Evolutionary conservation across 2,797 vertebrate species (phyloP).

Genomic region (Morus bassanus): DNA sequence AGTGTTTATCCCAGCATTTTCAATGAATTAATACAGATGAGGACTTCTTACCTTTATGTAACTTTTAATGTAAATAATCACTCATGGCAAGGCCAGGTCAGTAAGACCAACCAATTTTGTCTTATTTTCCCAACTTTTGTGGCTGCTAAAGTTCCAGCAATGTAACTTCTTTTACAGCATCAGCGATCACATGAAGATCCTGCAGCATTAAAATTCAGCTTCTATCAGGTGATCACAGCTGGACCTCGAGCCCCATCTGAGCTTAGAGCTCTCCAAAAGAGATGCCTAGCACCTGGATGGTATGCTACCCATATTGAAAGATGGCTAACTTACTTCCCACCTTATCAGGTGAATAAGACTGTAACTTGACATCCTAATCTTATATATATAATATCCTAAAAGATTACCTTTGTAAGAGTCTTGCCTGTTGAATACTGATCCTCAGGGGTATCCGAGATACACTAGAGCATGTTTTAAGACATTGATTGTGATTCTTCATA

Average conservation of each 20-base stretch:
- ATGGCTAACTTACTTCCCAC: conserved; percentile 90
- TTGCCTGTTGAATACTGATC: neutral
- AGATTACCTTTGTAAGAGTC: neutral
- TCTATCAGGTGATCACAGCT: conserved; percentile 94
- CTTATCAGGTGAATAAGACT: conserved; percentile 83
- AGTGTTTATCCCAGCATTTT: neutral
- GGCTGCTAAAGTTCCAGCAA: neutral
- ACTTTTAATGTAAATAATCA: neutral
- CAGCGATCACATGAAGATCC: conserved; percentile 93
- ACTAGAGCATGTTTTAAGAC: neutral
- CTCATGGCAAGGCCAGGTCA: neutral
- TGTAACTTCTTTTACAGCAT: conserved; percentile 77
- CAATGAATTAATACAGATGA: neutral
- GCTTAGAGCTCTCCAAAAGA: conserved; percentile 88
- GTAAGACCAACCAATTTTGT: neutral
- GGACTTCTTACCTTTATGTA: neutral
- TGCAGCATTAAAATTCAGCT: conserved; percentile 88
- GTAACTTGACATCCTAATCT: neutral
- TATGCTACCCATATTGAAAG: conserved; percentile 91
- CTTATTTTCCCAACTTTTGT: neutral
- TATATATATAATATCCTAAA: neutral
- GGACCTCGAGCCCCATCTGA: conserved; percentile 82
- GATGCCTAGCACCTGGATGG: conserved; percentile 90
- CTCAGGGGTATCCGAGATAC: neutral
- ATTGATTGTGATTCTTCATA: neutral